These are phyloP conservation scores for Paedocypris sp. DNA, from an alignment of 2,113 vertebrate genomes.

Conservation along the genomic window DNA sequence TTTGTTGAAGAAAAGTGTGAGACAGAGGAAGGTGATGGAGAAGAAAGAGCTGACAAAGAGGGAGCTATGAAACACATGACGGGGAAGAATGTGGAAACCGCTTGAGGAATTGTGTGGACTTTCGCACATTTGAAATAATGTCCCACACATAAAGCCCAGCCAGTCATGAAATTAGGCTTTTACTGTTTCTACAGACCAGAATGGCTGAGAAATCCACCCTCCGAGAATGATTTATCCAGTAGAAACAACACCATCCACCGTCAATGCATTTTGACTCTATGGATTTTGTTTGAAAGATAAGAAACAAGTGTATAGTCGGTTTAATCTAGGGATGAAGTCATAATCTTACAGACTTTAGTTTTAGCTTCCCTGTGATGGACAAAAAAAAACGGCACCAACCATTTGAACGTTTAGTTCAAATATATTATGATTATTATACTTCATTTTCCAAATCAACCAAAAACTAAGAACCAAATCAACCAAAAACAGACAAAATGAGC, in stretches of 20 bases:
- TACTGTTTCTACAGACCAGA: slow-evolving; percentile 42
- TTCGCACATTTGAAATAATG: slow-evolving; percentile 56
- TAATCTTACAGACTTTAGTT: too few relatives aligned
- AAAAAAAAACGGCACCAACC: too few relatives aligned
- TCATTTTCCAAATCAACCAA: too few relatives aligned
- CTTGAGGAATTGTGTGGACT: slow-evolving; percentile 52
- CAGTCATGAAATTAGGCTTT: slow-evolving; percentile 63
- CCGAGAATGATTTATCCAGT: not conserved
- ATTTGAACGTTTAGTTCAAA: too few relatives aligned
- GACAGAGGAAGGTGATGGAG: not conserved
- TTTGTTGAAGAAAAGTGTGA: not conserved
- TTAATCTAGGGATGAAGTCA: too few relatives aligned
- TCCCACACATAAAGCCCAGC: slow-evolving; percentile 55
- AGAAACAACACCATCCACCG: not conserved
- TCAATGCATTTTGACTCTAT: too few relatives aligned
- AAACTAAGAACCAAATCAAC: too few relatives aligned
- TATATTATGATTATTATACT: too few relatives aligned
- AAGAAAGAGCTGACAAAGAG: slow-evolving; percentile 13
- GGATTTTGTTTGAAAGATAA: too few relatives aligned
- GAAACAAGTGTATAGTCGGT: too few relatives aligned
- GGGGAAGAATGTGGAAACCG: slow-evolving; percentile 8
- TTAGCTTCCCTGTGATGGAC: too few relatives aligned
- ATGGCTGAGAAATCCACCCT: not conserved
- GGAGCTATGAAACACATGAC: slow-evolving; percentile 15
- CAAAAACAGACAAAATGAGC: too few relatives aligned